Evolutionary conservation across 64 coral and sea anemone genomes (phyloP), one percentile per base, ranked within the genome.

Genomic region (Astreopora myriophthalma): DNA sequence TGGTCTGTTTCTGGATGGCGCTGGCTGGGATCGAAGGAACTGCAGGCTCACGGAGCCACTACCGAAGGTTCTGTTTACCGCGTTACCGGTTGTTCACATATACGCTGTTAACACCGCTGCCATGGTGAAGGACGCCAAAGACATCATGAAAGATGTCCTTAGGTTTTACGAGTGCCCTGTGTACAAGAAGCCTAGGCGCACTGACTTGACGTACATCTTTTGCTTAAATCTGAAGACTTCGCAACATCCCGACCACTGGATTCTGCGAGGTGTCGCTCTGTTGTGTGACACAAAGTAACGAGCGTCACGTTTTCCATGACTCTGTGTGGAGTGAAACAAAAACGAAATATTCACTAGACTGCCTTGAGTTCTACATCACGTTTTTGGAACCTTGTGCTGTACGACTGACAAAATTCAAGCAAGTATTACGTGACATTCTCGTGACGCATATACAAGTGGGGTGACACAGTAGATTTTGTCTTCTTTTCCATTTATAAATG

Each of bases 1-100:
- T 64, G 97, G 97, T 0, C 66, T 99, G 34, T 99, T 85, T 87
- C 55, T 99, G 20, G 97, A 99, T 77, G 97, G 97, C 19, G 97
- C 97, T 40, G 97, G 97, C 4, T 99, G 97, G 97, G 97, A 99
- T 61, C 48, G 97, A 40, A 79, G 97, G 24, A 99, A 99, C 91
- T 95, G 90, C 86, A 76, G 94, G 67, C 94, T 99, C 28, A 85
- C 93, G 6, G 97, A 99, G 37, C 97, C 97, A 5, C 81, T 76
- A 3, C 90, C 97, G 0, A 99, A 99, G 29, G 97, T 99, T n/a
- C 60, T 99, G 22, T 99, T 99, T 27, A 93, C 97, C 0, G 90
- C 91, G 17, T 36, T 99, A 12, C 97, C 97, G 0, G 97, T 95
- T 40, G 97, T 95, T 1, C 97, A 99, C 29, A 26, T 99, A 27